phyloP scores from a whole-genome alignment of 2,113 vertebrate genomes.

The Myxocyprinus asiaticus region DNA sequence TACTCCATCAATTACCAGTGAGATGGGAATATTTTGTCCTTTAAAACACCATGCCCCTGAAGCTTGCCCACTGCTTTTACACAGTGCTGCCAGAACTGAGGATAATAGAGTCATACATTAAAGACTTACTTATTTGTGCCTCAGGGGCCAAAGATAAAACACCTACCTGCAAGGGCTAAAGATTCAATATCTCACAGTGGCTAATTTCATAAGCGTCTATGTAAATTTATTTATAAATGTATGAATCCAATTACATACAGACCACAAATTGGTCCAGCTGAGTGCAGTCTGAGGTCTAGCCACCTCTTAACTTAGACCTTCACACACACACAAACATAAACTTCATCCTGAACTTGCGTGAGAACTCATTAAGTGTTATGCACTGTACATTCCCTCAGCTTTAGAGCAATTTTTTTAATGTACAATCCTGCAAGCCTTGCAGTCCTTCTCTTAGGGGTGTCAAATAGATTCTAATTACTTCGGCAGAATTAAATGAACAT shows the following conservation, averaged over 20 bases:
- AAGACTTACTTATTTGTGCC: constrained; percentile 6
- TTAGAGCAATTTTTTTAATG: constrained; percentile 17
- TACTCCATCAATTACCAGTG: constrained; percentile 42
- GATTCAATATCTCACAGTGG: not conserved
- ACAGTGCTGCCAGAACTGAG: constrained; percentile 8
- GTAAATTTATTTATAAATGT: constrained; percentile 30
- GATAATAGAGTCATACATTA: constrained; percentile 28
- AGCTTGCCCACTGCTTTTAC: constrained; percentile 11
- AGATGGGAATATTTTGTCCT: constrained; percentile 42
- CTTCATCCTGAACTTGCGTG: constrained; percentile 5
- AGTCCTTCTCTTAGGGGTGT: constrained; percentile 61
- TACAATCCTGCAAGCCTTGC: constrained; percentile 58
- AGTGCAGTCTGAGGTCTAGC: constrained; percentile 7
- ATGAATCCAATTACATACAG: constrained; percentile 29
- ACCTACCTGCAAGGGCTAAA: not conserved
- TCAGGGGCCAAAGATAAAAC: constrained; percentile 8
- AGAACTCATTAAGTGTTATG: constrained; percentile 37
- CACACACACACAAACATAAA: constrained; percentile 11
- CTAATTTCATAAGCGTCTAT: constrained; percentile 14
- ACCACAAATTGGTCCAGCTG: constrained; percentile 2
- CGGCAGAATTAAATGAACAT: constrained; percentile 69
- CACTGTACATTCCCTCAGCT: constrained; percentile 22
- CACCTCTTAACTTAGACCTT: constrained; percentile 14
- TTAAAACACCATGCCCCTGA: constrained; percentile 28
- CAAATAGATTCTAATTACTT: constrained; percentile 70